A percentile compares a stretch with the other conserved stretches of the same genome.
These are phyloP conservation scores for Scomber scombrus DNA, from an alignment of 2,113 vertebrate species.

Conservation along the genomic window DNA sequence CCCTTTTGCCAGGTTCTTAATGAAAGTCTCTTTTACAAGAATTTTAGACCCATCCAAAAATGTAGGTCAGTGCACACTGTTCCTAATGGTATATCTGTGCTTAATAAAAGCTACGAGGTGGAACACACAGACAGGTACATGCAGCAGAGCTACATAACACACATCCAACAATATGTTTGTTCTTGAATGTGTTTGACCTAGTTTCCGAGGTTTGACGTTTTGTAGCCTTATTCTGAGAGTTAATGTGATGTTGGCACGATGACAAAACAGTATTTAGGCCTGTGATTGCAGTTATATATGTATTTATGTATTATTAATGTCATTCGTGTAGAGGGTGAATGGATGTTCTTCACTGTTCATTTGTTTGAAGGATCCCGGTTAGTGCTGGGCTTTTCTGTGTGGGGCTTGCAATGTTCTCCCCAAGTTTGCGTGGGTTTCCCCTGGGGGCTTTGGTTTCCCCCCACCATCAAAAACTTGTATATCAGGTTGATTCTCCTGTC, in stretches of 20 bases:
- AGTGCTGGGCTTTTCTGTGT: no score
- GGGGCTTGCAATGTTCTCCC: no score
- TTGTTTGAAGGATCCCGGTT: no score
- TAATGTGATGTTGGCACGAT: neutral
- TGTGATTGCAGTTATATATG: neutral
- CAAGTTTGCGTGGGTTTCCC: no score
- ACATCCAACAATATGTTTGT: neutral
- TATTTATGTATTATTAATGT: no score
- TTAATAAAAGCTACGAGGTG: neutral
- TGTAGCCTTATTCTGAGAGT: neutral
- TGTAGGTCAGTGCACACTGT: neutral
- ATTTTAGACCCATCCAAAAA: neutral
- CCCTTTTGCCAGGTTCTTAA: neutral
- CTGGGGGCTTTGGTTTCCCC: no score
- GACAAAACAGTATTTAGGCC: neutral
- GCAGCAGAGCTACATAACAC: neutral
- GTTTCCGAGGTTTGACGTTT: conserved; percentile 14
- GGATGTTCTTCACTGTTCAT: no score
- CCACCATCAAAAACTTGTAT: no score
- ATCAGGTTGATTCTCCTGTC: no score
- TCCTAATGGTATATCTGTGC: neutral
- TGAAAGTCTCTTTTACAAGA: neutral
- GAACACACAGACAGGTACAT: neutral
- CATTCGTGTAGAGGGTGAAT: neutral
- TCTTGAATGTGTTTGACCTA: conserved; percentile 11